Conservation (phyloP, 2,888 invertebrate genomes). For the Psococerastis gibbosa region DNA sequence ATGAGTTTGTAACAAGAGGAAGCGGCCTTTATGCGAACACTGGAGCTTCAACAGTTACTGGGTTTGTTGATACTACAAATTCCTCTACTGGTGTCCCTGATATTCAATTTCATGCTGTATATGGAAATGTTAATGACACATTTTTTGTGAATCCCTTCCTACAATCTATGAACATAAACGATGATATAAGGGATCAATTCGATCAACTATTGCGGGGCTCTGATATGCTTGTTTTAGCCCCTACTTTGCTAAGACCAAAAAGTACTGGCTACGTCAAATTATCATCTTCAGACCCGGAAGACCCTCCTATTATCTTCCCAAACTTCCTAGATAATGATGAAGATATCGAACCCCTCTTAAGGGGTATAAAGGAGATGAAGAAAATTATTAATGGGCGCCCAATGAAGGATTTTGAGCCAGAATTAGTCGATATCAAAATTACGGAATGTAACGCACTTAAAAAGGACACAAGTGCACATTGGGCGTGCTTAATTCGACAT, state of each 20-base stretch:
- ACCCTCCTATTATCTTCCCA: constrained; percentile 38
- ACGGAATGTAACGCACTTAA: constrained; percentile 23
- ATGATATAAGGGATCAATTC: constrained; percentile 21
- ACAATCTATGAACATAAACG: not conserved
- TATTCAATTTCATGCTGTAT: constrained; percentile 12
- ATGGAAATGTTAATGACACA: constrained; percentile 8
- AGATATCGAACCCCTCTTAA: constrained; percentile 33
- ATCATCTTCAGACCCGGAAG: constrained; percentile 32
- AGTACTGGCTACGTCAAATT: constrained; percentile 36
- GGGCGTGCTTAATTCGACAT: constrained; percentile 35
- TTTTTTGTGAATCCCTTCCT: constrained; percentile 3
- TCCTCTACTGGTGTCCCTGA: constrained; percentile 10
- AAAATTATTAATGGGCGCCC: constrained; percentile 26
- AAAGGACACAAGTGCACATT: constrained; percentile 29
- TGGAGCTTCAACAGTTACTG: constrained; percentile 22
- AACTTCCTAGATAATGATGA: constrained; percentile 38
- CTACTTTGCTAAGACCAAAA: constrained; percentile 29
- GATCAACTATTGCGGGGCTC: constrained; percentile 21
- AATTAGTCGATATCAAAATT: constrained; percentile 24
- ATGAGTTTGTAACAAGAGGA: constrained; percentile 9
- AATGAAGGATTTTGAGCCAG: constrained; percentile 25
- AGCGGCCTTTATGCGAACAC: constrained; percentile 19
- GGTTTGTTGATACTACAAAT: constrained; percentile 14
- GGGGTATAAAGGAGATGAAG: constrained; percentile 28
- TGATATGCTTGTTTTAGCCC: constrained; percentile 25